Base-by-base conservation (phyloP, 2,888 invertebrate species). In the Drosophila kokeensis region DNA sequence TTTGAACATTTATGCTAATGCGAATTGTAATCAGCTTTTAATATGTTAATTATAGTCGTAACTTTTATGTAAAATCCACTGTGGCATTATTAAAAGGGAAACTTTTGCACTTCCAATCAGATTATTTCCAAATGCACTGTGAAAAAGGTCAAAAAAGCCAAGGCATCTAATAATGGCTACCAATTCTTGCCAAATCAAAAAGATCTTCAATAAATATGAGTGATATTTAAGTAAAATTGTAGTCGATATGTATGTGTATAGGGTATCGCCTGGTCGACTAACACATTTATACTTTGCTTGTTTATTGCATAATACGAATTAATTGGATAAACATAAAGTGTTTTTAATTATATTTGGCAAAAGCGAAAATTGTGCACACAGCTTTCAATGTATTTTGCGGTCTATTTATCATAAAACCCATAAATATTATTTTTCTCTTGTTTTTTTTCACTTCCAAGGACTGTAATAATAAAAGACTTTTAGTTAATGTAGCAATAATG, bases 1-100 rank as follows among this genome's bases (percentile, higher is more conserved):
- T 38, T 40, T 29, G 24, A 45, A 11, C 52, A 52, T 58, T 48
- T 58, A 49, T 71, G 62, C 32, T 71, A 71, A 69, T 69, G 5
- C 15, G 29, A 24, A 29, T n/a, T 18, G 42, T 36, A 42, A 71
- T 36, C 36, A 18, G 42, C 15, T 52, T 38, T 45, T 27, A 58
- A 58, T 70, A 36, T 45, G 34, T 48, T 45, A 45, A 45, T 45
- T 32, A 42, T 45, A 55, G 27, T 6, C 30, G 24, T 32, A 32
- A 24, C 13, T 55, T 49, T 38, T 21, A 50, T 18, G n/a, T 6
- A 3, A 45, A 58, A 18, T 29, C 11, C 3, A 30, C n/a, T 24
- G 18, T n/a, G 36, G 18, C 21, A 27, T 52, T 24, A 13, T 21
- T 8, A 13, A 21, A 4, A 7, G 1, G 13, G 1, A 30, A 30